These are phyloP conservation scores for Stegostoma tigrinum DNA, from an alignment of 2,113 vertebrate genomes.

Conservation along the genomic window DNA sequence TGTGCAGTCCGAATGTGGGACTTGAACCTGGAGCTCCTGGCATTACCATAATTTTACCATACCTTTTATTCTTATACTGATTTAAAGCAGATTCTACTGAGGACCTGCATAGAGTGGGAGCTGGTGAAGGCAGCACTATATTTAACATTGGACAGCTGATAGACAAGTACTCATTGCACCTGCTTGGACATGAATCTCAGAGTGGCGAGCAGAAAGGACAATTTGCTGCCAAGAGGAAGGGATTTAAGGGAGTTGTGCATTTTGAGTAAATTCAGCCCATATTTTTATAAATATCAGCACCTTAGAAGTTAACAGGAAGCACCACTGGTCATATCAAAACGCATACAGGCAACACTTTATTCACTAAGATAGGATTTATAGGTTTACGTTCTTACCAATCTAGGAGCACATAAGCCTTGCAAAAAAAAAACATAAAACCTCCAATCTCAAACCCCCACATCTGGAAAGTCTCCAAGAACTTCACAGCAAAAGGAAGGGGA, in stretches of 20 bases:
- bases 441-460: background rate
- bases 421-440: background rate
- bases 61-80: background rate
- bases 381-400: background rate
- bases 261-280: background rate
- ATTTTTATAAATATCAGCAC: background rate
- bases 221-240: background rate
- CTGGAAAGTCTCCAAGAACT: background rate
- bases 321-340: background rate
- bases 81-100: background rate
- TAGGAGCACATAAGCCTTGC: background rate
- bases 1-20: too few relatives aligned
- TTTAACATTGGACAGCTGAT: background rate
- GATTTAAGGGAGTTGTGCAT: background rate
- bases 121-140: background rate
- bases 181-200: background rate
- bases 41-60: too few relatives aligned
- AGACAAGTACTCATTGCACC: background rate
- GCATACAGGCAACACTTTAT: background rate
- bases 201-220: background rate
- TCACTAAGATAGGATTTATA: constrained; percentile 7
- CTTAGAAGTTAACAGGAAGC: background rate
- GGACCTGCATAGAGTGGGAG: background rate
- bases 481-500: background rate
- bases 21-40: too few relatives aligned